Base-by-base conservation (phyloP, 2,797 vertebrate species). In the Parambassis ranga region DNA sequence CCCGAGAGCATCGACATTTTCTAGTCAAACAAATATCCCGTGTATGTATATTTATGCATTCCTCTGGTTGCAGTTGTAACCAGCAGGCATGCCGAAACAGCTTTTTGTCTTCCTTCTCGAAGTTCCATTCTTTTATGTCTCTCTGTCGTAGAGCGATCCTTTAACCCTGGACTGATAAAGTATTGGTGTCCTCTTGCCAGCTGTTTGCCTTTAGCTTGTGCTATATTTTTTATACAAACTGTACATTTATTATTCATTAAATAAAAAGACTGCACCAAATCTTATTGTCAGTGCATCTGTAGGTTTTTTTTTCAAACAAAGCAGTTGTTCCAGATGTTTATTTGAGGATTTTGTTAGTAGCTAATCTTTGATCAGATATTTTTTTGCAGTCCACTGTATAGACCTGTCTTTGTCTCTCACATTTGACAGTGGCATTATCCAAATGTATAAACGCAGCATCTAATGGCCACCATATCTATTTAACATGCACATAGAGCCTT, bases 181-280 rank as follows among this genome's bases (percentile, higher is more conserved):
- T 65, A 65, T 74, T 42, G 49, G 47, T 72, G 74, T 77, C 32
- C 65, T 61, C 41, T 44, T 64, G 50, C 69, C 75, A 75, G 71
- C 75, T 75, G 69, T 82, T 84, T 89, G 84, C 83, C 87, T 89
- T 89, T 85, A 87, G 83, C 80, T 85, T 86, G 83, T 90, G 86
- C 90, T 87, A 77, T 90, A 84, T 89, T 87, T 94, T 95, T 93
- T 94, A 92, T 94, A 94, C 85, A 89, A 85, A 92, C 87, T 93
- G 91, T 93, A 93, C 89, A 75, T 93, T 88, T 93, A 94, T 92
- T 92, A 93, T 89, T 87, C 83, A 89, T 91, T 86, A 77, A 92
- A 92, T 91, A 91, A 93, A 95, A 89, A 82, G 88, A 90, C 93
- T 93, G 90, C 93, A 94, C 90, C 93, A 92, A 94, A 91, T 63